Percentiles rank a stretch among this genome's conserved stretches.
phyloP scores from a whole-genome alignment of 2,113 vertebrate genomes.

The Shinisaurus crocodilurus region DNA sequence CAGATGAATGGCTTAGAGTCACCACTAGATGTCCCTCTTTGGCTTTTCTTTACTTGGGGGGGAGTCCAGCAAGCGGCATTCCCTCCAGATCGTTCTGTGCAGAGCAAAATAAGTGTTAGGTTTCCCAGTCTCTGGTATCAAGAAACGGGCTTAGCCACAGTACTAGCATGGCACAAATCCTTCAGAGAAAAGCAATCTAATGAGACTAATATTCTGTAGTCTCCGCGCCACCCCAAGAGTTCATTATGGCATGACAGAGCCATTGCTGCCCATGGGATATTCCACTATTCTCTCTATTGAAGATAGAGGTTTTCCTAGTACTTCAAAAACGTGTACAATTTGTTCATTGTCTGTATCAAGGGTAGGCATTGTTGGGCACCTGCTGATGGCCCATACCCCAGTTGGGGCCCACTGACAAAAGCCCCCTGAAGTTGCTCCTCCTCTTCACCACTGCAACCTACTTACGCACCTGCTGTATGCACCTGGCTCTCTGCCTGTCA shows the following conservation, averaged over 20 bases:
- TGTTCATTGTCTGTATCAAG: too few relatives aligned
- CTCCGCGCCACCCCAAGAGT: too few relatives aligned
- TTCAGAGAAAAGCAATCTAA: conserved; percentile 45
- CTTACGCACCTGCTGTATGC: too few relatives aligned
- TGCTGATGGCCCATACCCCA: too few relatives aligned
- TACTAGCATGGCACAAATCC: neutral
- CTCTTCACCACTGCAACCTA: too few relatives aligned
- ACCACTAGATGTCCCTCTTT: conserved; percentile 83
- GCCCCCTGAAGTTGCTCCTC: too few relatives aligned
- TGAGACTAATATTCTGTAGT: neutral
- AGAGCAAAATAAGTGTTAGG: neutral
- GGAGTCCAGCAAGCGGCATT: neutral
- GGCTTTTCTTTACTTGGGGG: conserved; percentile 72
- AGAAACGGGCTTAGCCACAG: conserved; percentile 23
- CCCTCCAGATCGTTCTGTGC: neutral
- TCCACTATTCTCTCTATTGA: neutral
- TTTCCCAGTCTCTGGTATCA: conserved; percentile 15
- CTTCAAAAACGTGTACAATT: neutral
- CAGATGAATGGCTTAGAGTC: conserved; percentile 29
- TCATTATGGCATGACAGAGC: neutral
- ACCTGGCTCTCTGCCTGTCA: too few relatives aligned
- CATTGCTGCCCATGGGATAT: too few relatives aligned
- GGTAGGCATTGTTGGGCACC: too few relatives aligned
- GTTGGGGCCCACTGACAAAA: too few relatives aligned
- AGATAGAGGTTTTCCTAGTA: neutral